These are phyloP conservation scores for Vultur gryphus DNA, from an alignment of 2,797 vertebrate genomes.

Conservation along the genomic window DNA sequence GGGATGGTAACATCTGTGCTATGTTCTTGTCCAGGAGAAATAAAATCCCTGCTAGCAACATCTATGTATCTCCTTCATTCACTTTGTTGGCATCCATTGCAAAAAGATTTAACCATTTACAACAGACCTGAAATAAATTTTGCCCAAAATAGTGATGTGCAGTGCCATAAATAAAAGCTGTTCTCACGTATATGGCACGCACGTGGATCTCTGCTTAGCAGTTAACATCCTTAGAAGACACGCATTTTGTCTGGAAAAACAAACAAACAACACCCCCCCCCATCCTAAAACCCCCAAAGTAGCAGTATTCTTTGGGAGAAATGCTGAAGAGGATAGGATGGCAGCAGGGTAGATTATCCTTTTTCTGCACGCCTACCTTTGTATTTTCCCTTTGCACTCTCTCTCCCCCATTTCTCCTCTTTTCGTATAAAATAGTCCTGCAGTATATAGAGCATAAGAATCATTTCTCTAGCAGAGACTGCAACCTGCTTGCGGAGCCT, in stretches of 20 bases:
- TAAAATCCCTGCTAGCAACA: neutral
- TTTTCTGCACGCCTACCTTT: neutral
- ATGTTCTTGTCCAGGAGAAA: neutral
- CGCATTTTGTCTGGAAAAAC: neutral
- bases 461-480: conserved; percentile 13
- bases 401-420: neutral
- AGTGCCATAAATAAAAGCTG: neutral
- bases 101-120: neutral
- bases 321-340: neutral
- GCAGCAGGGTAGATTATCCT: neutral
- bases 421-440: neutral
- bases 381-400: neutral
- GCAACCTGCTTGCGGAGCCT: conserved; percentile 36
- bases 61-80: neutral
- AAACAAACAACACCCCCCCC: neutral
- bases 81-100: neutral
- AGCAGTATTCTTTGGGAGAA: neutral
- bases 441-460: conserved; percentile 56
- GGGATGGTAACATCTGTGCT: neutral
- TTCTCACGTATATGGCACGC: neutral
- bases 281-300: neutral
- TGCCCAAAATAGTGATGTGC: neutral
- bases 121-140: neutral
- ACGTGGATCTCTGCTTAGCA: neutral
- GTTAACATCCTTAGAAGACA: neutral